A percentile compares a stretch with the other conserved stretches of the same genome.
Evolutionary conservation across 2,113 vertebrate genomes (phyloP).

Genomic region (Oostethus manadensis): DNA sequence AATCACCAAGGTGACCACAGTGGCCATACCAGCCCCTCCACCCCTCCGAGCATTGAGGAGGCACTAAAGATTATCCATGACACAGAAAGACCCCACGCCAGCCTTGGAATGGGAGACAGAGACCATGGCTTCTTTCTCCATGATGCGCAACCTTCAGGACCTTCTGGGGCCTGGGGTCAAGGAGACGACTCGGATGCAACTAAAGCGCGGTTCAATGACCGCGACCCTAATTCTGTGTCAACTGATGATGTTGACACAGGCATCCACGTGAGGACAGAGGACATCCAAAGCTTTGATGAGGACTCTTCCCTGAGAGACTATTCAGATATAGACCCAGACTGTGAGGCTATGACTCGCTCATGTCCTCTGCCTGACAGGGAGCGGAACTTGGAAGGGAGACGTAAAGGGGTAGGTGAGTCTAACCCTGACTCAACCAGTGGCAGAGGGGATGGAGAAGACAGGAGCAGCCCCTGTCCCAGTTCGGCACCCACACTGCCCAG

Average conservation of each 20-base stretch:
- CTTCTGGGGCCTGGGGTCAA: slow-evolving; percentile 33
- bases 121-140: slow-evolving; percentile 91
- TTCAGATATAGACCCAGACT: slow-evolving; percentile 92
- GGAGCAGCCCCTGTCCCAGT: slow-evolving; percentile 78
- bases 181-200: slow-evolving; percentile 58
- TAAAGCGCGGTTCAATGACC: slow-evolving; percentile 71
- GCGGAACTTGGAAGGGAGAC: slow-evolving; percentile 23
- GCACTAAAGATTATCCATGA: slow-evolving; percentile 94
- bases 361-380: slow-evolving; percentile 55
- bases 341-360: slow-evolving; percentile 69
- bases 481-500: slow-evolving; percentile 77
- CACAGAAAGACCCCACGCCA: slow-evolving; percentile 76
- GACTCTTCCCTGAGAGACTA: slow-evolving; percentile 94
- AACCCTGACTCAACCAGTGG: slow-evolving; percentile 17
- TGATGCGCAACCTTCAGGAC: slow-evolving; percentile 53
- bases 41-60: slow-evolving; percentile 90
- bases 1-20: slow-evolving; percentile 65
- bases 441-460: slow-evolving; percentile 55
- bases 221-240: slow-evolving; percentile 77
- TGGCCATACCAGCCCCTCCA: slow-evolving; percentile 67
- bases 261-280: slow-evolving; percentile 93
- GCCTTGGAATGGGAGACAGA: slow-evolving; percentile 68
- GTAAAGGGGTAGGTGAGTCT: slow-evolving; percentile 14
- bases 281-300: slow-evolving; percentile 94
- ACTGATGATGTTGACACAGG: slow-evolving; percentile 95